phyloP scores from a whole-genome alignment of 64 coral and sea anemone species.

The Pocillopora verrucosa region DNA sequence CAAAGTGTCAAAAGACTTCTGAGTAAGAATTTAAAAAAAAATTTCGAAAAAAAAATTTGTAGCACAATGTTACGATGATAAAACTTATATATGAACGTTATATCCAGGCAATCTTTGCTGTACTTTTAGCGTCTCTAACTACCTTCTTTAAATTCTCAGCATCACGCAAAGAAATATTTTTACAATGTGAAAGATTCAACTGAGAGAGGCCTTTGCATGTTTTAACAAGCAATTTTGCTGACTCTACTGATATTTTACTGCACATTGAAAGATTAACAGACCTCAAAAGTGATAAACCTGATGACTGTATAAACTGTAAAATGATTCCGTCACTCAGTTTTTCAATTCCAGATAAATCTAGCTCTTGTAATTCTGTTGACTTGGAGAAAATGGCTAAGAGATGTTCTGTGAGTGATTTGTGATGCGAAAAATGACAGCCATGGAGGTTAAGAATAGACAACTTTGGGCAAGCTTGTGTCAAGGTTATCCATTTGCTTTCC shows the following conservation, averaged over 20 bases:
- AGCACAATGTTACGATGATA: not conserved
- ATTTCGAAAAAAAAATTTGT: not conserved
- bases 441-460: slow-evolving; percentile 40
- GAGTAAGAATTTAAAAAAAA: not conserved
- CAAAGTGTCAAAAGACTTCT: too few relatives aligned
- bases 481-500: not conserved
- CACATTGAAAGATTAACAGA: slow-evolving; percentile 61
- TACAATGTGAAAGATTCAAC: slow-evolving; percentile 59
- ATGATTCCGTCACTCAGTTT: slow-evolving; percentile 49
- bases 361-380: slow-evolving; percentile 17
- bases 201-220: slow-evolving; percentile 30
- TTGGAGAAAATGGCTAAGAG: slow-evolving; percentile 19
- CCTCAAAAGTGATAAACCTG: not conserved
- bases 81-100: not conserved
- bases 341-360: slow-evolving; percentile 49
- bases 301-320: slow-evolving; percentile 18
- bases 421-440: slow-evolving; percentile 32
- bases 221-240: slow-evolving; percentile 6
- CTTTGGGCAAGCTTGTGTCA: slow-evolving; percentile 48
- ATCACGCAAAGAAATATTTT: slow-evolving; percentile 50
- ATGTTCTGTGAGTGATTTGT: slow-evolving; percentile 28
- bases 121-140: not conserved
- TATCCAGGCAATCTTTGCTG: slow-evolving; percentile 31
- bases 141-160: slow-evolving; percentile 33
- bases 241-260: slow-evolving; percentile 39